Evolutionary conservation across 2,888 invertebrate species (phyloP).

Genomic region (Axea sp.): DNA sequence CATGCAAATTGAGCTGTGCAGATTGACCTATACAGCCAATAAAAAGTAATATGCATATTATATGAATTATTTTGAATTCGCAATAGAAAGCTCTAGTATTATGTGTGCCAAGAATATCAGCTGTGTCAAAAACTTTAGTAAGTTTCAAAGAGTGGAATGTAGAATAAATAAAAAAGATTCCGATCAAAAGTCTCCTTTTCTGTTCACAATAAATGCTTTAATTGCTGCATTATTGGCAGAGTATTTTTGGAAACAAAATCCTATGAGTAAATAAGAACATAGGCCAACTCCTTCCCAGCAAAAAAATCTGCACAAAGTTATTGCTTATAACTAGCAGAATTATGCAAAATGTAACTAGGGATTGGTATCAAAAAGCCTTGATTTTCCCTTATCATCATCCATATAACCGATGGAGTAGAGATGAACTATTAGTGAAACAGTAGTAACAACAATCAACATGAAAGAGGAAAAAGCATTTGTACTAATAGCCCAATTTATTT

Average conservation of each 20-base stretch:
- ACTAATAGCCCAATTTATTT: conserved; percentile 17
- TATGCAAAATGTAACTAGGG: conserved; percentile 25
- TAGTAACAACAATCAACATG: conserved; percentile 23
- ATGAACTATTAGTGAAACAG: conserved; percentile 16
- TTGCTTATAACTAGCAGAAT: conserved; percentile 23
- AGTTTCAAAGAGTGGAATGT: conserved; percentile 33
- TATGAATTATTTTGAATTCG: conserved; percentile 14
- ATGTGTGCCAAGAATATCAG: conserved; percentile 21
- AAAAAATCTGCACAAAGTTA: conserved; percentile 28
- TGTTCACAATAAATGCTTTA: conserved; percentile 29
- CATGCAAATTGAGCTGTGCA: conserved; percentile 31
- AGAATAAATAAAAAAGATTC: conserved; percentile 25
- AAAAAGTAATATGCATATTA: conserved; percentile 36
- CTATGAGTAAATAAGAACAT: conserved; percentile 33
- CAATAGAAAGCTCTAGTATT: conserved; percentile 25
- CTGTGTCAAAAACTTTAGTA: conserved; percentile 21
- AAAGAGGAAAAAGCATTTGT: conserved; percentile 12
- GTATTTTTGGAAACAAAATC: conserved; percentile 30
- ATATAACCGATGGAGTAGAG: conserved; percentile 26
- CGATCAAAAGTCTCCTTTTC: conserved; percentile 22
- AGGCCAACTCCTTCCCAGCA: conserved; percentile 43
- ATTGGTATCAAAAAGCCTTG: conserved; percentile 21
- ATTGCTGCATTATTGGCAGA: conserved; percentile 23
- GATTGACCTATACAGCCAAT: conserved; percentile 39
- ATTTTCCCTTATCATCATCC: conserved; percentile 13